phyloP scores from a whole-genome alignment of 2,888 invertebrate species.

The Chalcis sispes region DNA sequence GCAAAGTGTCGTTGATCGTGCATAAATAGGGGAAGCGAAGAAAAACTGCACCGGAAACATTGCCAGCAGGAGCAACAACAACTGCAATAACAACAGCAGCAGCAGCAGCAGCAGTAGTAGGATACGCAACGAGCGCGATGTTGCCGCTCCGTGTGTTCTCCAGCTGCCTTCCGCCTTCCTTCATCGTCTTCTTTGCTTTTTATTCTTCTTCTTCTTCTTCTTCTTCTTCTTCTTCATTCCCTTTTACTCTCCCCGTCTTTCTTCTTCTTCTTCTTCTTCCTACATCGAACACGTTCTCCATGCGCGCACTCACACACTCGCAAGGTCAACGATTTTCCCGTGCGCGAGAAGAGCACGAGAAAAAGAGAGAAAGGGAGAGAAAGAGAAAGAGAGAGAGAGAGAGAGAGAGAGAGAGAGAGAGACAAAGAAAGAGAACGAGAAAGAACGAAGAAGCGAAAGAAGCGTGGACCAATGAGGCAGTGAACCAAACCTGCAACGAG shows the following conservation, averaged over 20 bases:
- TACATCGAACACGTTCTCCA: constrained; percentile 8
- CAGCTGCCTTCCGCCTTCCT: constrained; percentile 37
- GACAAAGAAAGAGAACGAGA: constrained; percentile 18
- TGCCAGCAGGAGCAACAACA: constrained; percentile 32
- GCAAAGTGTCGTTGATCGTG: constrained; percentile 18
- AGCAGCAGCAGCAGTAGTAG: constrained; percentile 43
- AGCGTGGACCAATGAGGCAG: constrained; percentile 19
- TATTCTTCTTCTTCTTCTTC: constrained; percentile 11
- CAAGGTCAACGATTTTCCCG: constrained; percentile 70
- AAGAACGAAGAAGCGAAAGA: too few species aligned
- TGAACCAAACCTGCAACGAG: constrained; percentile 47
- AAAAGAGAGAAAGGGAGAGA: constrained; percentile 1
- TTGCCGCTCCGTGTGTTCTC: constrained; percentile 57
- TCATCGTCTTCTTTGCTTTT: constrained; percentile 15
- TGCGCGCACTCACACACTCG: constrained; percentile 11
- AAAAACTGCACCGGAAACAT: constrained; percentile 50
- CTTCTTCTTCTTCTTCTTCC: neutral
- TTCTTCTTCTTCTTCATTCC: constrained; percentile 10
- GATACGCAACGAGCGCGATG: constrained; percentile 43
- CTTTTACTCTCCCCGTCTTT: constrained; percentile 3
- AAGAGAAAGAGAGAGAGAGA: constrained; percentile 10
- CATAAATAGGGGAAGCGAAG: neutral
- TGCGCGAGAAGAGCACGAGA: constrained; percentile 40
- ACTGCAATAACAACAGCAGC: too few species aligned
- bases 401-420: constrained; percentile 1